Conservation (phyloP, 2,888 invertebrate genomes). For the Leptopterna dolabrata region DNA sequence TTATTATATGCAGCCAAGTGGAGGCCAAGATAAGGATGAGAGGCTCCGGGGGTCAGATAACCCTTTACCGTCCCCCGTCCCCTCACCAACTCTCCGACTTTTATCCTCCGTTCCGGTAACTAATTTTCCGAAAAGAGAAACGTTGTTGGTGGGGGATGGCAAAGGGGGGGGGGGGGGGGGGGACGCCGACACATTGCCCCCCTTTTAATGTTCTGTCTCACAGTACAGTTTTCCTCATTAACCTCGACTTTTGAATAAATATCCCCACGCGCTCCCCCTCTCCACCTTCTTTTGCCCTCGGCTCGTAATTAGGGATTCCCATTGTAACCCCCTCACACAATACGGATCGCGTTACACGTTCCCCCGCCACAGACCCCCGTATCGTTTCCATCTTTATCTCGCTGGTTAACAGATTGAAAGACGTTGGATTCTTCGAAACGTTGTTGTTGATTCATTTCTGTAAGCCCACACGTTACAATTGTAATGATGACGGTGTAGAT, state of each 20-base stretch:
- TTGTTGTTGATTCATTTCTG: no score
- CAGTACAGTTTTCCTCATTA: slow-evolving; percentile 37
- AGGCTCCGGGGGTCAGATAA: slow-evolving; percentile 36
- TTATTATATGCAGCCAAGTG: slow-evolving; percentile 54
- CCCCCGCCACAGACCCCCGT: neutral
- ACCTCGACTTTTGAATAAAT: slow-evolving; percentile 36
- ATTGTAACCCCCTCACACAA: slow-evolving; percentile 9
- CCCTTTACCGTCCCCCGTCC: neutral
- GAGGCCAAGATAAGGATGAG: slow-evolving; percentile 45
- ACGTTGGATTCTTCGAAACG: no score
- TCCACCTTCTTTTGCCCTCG: neutral
- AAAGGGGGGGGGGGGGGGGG: neutral
- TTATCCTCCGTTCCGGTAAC: slow-evolving; percentile 12
- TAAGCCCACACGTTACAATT: no score
- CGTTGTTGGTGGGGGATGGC: neutral
- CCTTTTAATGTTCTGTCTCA: neutral
- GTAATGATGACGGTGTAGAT: no score
- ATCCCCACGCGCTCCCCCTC: neutral
- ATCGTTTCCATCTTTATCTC: neutral
- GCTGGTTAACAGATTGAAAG: neutral
- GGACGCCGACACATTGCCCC: slow-evolving; percentile 20
- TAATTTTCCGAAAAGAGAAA: slow-evolving; percentile 20
- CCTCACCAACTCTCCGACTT: neutral
- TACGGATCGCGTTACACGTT: slow-evolving; percentile 12
- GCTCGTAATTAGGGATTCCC: slow-evolving; percentile 19